These are phyloP conservation scores for Chymomyza procnemis DNA, from an alignment of 2,888 invertebrate species.

Conservation along the genomic window DNA sequence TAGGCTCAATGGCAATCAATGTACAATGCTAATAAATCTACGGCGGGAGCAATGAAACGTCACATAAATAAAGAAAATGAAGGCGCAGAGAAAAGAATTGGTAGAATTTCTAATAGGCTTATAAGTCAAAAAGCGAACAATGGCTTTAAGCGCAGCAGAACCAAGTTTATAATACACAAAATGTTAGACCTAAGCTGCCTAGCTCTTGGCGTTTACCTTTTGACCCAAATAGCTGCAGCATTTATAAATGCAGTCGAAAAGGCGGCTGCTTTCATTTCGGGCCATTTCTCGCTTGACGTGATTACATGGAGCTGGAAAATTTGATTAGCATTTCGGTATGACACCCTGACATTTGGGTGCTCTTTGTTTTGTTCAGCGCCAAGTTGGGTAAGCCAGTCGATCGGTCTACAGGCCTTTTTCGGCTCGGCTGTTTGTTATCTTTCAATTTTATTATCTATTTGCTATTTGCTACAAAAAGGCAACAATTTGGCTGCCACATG, in stretches of 20 bases:
- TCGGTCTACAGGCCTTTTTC: neutral
- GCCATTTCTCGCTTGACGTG: neutral
- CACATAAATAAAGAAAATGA: neutral
- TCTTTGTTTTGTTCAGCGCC: neutral
- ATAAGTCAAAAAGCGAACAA: neutral
- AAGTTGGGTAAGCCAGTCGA: neutral
- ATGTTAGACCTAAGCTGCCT: neutral
- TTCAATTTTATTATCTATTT: neutral
- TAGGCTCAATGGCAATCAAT: neutral
- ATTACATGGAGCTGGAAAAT: neutral
- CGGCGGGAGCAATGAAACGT: neutral
- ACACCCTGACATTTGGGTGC: neutral
- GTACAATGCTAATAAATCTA: neutral
- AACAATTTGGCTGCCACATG: neutral
- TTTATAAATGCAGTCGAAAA: neutral
- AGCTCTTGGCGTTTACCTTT: neutral
- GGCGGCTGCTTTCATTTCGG: neutral
- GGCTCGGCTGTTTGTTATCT: neutral
- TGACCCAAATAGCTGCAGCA: neutral
- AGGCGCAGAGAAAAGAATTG: neutral
- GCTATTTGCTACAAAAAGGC: neutral
- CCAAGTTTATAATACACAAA: neutral
- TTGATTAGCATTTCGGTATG: constrained; percentile 5
- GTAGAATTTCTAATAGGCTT: neutral
- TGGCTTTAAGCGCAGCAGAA: neutral